phyloP scores from a whole-genome alignment of 1,140 invertebrate species.

The Triops longicaudatus region DNA sequence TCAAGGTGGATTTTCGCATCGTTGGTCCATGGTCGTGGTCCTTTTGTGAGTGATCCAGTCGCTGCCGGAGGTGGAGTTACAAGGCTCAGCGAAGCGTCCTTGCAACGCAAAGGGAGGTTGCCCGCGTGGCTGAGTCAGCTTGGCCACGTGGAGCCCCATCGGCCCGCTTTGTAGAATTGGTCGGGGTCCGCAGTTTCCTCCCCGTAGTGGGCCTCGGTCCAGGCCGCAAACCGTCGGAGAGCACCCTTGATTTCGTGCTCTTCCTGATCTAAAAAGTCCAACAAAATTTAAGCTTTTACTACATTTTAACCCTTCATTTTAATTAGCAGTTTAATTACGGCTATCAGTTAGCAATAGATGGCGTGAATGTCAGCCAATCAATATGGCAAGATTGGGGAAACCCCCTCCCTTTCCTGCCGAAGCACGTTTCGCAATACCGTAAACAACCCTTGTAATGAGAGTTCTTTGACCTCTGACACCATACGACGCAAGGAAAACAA shows the following conservation, averaged over 20 bases:
- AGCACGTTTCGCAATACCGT: too few relatives aligned
- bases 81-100: neutral
- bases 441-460: too few relatives aligned
- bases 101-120: neutral
- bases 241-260: conserved; percentile 4
- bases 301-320: too few relatives aligned
- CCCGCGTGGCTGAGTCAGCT: conserved; percentile 25
- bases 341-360: too few relatives aligned
- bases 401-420: too few relatives aligned
- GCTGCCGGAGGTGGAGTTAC: conserved; percentile 1
- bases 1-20: neutral
- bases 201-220: conserved; percentile 13
- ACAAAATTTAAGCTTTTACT: too few relatives aligned
- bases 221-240: conserved; percentile 9
- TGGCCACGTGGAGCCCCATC: conserved; percentile 26
- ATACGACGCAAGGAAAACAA: too few relatives aligned
- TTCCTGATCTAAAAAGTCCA: neutral
- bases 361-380: too few relatives aligned
- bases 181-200: conserved; percentile 9
- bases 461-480: too few relatives aligned
- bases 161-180: neutral
- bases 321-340: too few relatives aligned
- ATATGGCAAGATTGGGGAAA: too few relatives aligned
- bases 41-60: neutral
- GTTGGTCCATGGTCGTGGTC: conserved; percentile 18